Evolutionary conservation across 2,113 vertebrate genomes (phyloP), one percentile per base, ranked within the genome.

Genomic region (Xyliphius kryptos): DNA sequence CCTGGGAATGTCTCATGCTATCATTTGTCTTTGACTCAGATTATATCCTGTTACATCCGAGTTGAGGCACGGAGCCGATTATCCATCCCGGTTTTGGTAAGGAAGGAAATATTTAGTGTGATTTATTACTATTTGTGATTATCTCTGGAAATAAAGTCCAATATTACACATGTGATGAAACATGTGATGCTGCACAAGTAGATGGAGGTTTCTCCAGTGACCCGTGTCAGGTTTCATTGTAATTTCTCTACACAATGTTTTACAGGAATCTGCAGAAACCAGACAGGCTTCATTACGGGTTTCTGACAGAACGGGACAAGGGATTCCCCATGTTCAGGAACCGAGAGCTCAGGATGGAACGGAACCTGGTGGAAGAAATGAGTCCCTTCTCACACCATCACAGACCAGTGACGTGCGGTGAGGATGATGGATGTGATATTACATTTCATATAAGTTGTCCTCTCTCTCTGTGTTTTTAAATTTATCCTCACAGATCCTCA

Each of bases 41-140:
- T 5, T 56, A 1, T 15, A 5, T 38, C 60, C 47, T 19, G 9
- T 20, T 1, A 57, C 51, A 36, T 52, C 64, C 60, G 64, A 43
- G 55, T 59, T 5, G 11, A 72, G 67, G 6, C 17, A 56, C 49
- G 6, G 36, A 8, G 14, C 20, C 15, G 54, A 80, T 32, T 61
- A 62, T 17, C 59, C 60, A 50, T 3, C 36, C 1, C n/a, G 17
- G 40, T 62, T 58, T 17, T 73, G 64, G 80, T 83, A 26, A 76
- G 77, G 65, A 46, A 26, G 36, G n/a, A n/a, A 40, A 49, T 15
- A 2, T 4, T 47, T 56, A 46, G 38, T 38, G 3, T 2, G n/a
- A n/a, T n/a, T n/a, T n/a, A n/a, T n/a, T n/a, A n/a, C n/a, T n/a
- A n/a, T n/a, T n/a, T n/a, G n/a, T n/a, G n/a, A n/a, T n/a, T n/a